Percentiles rank a stretch among this genome's conserved stretches.
phyloP scores from a whole-genome alignment of 2,113 vertebrate species.

The Phoxinus phoxinus region DNA sequence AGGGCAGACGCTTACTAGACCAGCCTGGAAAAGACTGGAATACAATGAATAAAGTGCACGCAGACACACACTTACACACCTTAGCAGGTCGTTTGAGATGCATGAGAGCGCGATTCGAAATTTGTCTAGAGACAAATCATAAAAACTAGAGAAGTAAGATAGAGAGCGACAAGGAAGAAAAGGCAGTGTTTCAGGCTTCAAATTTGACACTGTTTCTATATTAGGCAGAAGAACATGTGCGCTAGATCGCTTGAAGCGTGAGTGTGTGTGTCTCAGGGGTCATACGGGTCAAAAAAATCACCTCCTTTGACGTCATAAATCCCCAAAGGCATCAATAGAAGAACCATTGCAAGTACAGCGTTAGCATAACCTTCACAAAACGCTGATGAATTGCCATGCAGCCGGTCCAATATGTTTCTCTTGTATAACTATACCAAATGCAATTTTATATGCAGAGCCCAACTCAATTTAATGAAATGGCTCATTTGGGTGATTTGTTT shows the following conservation, averaged over 20 bases:
- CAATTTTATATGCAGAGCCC: not conserved
- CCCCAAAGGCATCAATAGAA: not conserved
- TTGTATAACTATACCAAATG: not conserved
- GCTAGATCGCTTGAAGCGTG: not conserved
- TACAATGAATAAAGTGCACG: constrained; percentile 30
- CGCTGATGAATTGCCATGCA: not conserved
- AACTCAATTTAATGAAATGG: not conserved
- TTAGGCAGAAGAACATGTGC: constrained; percentile 2
- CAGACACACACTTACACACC: not conserved
- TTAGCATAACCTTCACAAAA: not conserved
- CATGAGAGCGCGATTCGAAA: not conserved
- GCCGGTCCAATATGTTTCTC: not conserved
- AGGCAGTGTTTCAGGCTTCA: constrained; percentile 15
- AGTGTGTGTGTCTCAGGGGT: not conserved
- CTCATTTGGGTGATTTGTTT: not conserved
- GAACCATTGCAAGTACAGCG: not conserved
- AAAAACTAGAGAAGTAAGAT: not conserved
- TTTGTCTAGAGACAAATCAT: constrained; percentile 15
- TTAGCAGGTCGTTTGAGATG: not conserved
- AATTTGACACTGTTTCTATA: constrained; percentile 18
- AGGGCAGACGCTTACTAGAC: constrained; percentile 7
- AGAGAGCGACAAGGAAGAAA: not conserved
- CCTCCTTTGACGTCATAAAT: constrained; percentile 12
- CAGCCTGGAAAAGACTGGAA: not conserved
- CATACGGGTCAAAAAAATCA: not conserved